Conservation (phyloP, 2,888 invertebrate species). For the Phyto melanocephala region DNA sequence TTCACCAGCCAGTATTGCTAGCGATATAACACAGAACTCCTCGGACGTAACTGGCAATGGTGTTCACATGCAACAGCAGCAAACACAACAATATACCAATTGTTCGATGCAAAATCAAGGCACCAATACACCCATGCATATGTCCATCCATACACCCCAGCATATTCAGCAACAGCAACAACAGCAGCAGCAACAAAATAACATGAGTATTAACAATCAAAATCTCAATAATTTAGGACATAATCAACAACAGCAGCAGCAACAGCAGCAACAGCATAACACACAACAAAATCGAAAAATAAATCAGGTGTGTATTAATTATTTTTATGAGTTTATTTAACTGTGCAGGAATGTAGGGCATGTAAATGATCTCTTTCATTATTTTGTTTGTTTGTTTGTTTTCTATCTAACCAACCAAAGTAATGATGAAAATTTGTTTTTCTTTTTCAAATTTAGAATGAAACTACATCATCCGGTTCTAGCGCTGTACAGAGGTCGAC, state of each 20-base stretch:
- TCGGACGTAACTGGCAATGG: conserved; percentile 83
- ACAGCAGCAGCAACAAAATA: conserved; percentile 73
- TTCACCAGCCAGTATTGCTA: conserved; percentile 92
- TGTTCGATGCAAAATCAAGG: conserved; percentile 85
- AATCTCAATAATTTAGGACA: conserved; percentile 76
- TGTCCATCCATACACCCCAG: conserved; percentile 83
- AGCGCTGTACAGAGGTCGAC: conserved; percentile 75
- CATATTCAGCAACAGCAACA: conserved; percentile 79
- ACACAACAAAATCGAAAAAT: conserved; percentile 71
- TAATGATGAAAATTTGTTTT: too few species aligned
- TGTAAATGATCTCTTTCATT: too few species aligned
- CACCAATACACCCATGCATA: conserved; percentile 80
- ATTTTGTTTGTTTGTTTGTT: too few species aligned
- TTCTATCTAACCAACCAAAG: too few species aligned
- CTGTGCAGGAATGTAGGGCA: too few species aligned
- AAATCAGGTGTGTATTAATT: conserved; percentile 70
- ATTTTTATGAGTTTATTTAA: too few species aligned
- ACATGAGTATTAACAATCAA: conserved; percentile 72
- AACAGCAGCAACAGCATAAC: conserved; percentile 70
- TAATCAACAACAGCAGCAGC: conserved; percentile 69
- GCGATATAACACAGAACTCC: conserved; percentile 88
- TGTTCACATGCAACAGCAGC: conserved; percentile 79
- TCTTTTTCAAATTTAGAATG: conserved; percentile 65
- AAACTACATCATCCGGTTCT: conserved; percentile 70
- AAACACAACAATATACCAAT: conserved; percentile 80